Evolutionary conservation across 2,113 vertebrate genomes (phyloP).

Genomic region (Ascaphus truei): DNA sequence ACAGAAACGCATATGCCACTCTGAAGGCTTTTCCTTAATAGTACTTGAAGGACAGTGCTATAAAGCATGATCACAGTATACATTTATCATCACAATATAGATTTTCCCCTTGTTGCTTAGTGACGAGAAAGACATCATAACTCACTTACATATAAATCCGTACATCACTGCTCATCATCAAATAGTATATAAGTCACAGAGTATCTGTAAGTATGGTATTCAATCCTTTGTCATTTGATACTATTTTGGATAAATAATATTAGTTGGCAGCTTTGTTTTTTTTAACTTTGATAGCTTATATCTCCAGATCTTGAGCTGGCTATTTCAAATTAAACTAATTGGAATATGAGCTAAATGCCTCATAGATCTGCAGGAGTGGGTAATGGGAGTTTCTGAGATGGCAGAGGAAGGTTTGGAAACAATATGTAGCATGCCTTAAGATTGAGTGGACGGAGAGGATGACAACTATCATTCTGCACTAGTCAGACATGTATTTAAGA

Average conservation of each 20-base stretch:
- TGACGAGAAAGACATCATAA: conserved; percentile 15
- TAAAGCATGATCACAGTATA: conserved; percentile 21
- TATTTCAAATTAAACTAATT: not conserved
- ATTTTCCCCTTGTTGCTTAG: conserved; percentile 13
- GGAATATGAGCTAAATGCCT: not conserved
- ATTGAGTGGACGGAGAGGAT: too few relatives aligned
- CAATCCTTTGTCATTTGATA: not conserved
- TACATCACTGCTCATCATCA: conserved; percentile 3
- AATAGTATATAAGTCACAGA: not conserved
- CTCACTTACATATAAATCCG: conserved; percentile 23
- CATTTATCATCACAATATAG: conserved; percentile 18
- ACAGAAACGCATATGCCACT: conserved; percentile 2
- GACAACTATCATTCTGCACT: too few relatives aligned
- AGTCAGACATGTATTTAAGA: too few relatives aligned
- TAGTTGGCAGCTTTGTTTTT: too few relatives aligned
- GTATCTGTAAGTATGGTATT: not conserved
- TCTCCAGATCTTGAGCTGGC: not conserved
- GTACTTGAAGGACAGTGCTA: conserved; percentile 25
- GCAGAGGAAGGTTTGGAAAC: not conserved
- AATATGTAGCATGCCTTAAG: too few relatives aligned
- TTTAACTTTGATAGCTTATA: not conserved
- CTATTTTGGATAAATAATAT: not conserved
- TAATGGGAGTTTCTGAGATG: not conserved
- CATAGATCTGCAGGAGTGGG: not conserved
- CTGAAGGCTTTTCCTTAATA: conserved; percentile 3